Conservation (phyloP, 2,888 invertebrate species). For the Encarsia formosa region DNA sequence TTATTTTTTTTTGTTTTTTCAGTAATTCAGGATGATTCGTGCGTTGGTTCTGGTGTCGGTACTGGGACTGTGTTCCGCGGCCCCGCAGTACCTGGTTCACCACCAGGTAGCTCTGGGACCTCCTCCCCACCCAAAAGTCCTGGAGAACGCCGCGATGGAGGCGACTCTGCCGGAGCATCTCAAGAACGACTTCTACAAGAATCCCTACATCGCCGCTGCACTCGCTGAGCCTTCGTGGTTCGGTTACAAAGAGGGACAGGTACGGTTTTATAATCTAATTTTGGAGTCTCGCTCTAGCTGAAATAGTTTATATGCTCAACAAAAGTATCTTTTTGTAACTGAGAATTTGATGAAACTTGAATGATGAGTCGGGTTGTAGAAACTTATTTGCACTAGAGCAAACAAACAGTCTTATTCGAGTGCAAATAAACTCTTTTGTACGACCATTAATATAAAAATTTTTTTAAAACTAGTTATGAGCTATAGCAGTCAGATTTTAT, state of each 20-base stretch:
- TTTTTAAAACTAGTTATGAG: too few species aligned
- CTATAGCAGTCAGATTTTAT: too few species aligned
- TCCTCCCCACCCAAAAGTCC: conserved; percentile 66
- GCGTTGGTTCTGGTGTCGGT: conserved; percentile 29
- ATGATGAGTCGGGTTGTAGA: too few species aligned
- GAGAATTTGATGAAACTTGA: too few species aligned
- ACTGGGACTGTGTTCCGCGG: conserved; percentile 32
- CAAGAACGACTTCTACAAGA: conserved; percentile 70
- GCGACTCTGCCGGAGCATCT: conserved; percentile 67
- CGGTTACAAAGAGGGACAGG: conserved; percentile 69
- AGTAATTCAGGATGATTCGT: conserved; percentile 18
- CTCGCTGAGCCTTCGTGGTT: conserved; percentile 78
- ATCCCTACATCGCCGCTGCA: conserved; percentile 68
- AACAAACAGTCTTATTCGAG: too few species aligned
- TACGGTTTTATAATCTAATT: conserved; percentile 20
- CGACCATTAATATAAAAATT: too few species aligned
- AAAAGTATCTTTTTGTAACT: too few species aligned
- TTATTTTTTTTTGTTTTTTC: too few species aligned
- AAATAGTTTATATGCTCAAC: too few species aligned
- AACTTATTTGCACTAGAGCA: too few species aligned
- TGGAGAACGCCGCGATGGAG: conserved; percentile 68
- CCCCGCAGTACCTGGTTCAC: conserved; percentile 36
- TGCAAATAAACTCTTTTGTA: too few species aligned
- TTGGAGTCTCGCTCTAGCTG: too few species aligned
- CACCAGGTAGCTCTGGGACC: conserved; percentile 32